Conservation (phyloP, 1,140 invertebrate genomes). For the Drosophila teissieri region DNA sequence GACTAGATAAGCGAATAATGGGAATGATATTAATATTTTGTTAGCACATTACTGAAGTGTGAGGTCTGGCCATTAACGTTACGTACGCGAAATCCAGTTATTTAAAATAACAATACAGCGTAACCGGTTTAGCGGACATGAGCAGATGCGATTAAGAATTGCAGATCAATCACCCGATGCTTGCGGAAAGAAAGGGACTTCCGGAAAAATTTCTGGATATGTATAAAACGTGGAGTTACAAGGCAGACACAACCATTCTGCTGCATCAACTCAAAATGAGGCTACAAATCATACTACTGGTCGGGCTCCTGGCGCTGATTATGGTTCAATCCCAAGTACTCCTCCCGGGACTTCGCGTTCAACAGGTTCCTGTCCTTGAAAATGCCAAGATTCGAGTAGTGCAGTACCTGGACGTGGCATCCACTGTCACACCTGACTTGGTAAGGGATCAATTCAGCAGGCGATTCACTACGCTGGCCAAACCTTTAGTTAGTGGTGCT, state of each 20-base stretch:
- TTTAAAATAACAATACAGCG: not conserved
- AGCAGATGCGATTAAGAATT: not conserved
- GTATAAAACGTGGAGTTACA: not conserved
- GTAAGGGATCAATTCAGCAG: constrained; percentile 7
- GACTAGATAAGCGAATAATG: no score
- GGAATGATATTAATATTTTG: no score
- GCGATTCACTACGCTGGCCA: constrained; percentile 4
- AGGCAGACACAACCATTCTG: not conserved
- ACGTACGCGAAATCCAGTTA: not conserved
- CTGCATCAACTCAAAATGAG: constrained; percentile 1
- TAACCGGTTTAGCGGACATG: not conserved
- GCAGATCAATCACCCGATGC: constrained; percentile 1
- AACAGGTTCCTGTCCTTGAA: not conserved
- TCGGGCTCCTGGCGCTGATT: not conserved
- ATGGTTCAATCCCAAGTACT: constrained; percentile 1
- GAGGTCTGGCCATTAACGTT: no score
- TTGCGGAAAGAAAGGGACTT: not conserved
- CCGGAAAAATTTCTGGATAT: not conserved
- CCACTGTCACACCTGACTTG: constrained; percentile 2
- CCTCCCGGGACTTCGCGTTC: not conserved
- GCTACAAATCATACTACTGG: not conserved
- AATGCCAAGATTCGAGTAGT: not conserved
- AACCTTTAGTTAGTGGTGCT: not conserved
- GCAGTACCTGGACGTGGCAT: constrained; percentile 2
- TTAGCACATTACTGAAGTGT: no score